Evolutionary conservation across 2,888 invertebrate genomes (phyloP).

Genomic region (Philaethria dido): DNA sequence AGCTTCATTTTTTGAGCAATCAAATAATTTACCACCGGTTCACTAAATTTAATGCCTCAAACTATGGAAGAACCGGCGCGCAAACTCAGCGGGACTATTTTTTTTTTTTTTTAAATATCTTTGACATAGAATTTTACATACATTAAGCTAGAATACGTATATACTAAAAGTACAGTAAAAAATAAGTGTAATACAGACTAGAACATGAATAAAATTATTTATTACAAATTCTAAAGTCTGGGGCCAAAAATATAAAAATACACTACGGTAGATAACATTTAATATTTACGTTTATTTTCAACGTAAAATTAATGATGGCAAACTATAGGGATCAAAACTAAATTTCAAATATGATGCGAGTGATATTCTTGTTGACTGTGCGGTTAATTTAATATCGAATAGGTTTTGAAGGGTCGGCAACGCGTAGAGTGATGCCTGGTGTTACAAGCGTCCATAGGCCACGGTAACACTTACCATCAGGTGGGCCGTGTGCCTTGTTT

Average conservation of each 20-base stretch:
- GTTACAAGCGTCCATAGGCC: too few species aligned
- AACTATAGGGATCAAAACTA: neutral
- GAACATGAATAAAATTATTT: neutral
- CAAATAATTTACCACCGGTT: too few species aligned
- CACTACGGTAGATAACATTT: neutral
- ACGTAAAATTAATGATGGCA: neutral
- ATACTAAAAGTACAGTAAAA: neutral
- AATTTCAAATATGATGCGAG: neutral
- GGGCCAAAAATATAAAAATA: neutral
- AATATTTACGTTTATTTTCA: neutral
- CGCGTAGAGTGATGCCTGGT: too few species aligned
- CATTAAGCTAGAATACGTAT: neutral
- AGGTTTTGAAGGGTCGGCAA: too few species aligned
- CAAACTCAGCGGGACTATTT: too few species aligned
- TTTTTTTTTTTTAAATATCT: too few species aligned
- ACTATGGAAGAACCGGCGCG: too few species aligned
- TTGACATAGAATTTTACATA: neutral
- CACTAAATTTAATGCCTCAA: too few species aligned
- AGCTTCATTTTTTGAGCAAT: too few species aligned
- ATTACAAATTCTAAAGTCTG: neutral
- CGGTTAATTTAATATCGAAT: too few species aligned
- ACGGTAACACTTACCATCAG: too few species aligned
- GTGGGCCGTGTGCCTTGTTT: too few species aligned
- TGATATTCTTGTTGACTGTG: constrained; percentile 1
- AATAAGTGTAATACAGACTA: neutral